Evolutionary conservation across 2,888 invertebrate genomes (phyloP), one percentile per base, ranked within the genome.

Genomic region (Parnassius glacialis): DNA sequence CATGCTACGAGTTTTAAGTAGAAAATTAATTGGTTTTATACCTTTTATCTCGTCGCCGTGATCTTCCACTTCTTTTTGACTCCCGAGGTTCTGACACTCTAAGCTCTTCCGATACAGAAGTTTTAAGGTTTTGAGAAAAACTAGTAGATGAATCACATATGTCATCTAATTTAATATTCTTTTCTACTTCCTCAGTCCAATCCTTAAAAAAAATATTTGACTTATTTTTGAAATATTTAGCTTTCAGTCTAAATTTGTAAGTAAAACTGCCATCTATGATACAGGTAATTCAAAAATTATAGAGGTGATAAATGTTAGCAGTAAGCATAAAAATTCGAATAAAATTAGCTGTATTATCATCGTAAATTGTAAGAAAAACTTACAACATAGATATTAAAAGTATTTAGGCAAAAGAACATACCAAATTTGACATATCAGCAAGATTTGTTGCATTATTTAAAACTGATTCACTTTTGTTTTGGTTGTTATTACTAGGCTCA

Each of bases 131-230:
- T 75, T 82, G 84, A 34, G 83, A 81, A 71, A 89, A 90, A 74
- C 85, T 85, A 9, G 80, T 79, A 20, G 85, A 80, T 13, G 87
- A 76, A 65, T 89, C 87, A 73, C 81, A 79, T 66, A 83, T 68
- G 54, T 90, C 90, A 70, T 90, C 91, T 20, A 91, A 70, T 74
- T 88, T 88, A 58, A 87, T 88, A 65, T 89, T 86, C 67, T 89
- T 90, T 68, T 92, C 92, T 10, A 91, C 90, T 80, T 92, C 92
- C 68, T 92, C 91, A 64, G 86, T 90, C 92, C 92, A 92, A 73
- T 92, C 92, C 92, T 92, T 51, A n/a, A 25, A 34, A n/a, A 45
- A 7, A 50, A 25, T 25, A 25, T 25, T 25, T 5, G 5, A 25
- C 3, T 25, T 25, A 25, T 25, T 25, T 25, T 25, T 25, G 5